Evolutionary conservation across 2,888 invertebrate genomes (phyloP), one percentile per base, ranked within the genome.

Genomic region (Strigamia crassipes): DNA sequence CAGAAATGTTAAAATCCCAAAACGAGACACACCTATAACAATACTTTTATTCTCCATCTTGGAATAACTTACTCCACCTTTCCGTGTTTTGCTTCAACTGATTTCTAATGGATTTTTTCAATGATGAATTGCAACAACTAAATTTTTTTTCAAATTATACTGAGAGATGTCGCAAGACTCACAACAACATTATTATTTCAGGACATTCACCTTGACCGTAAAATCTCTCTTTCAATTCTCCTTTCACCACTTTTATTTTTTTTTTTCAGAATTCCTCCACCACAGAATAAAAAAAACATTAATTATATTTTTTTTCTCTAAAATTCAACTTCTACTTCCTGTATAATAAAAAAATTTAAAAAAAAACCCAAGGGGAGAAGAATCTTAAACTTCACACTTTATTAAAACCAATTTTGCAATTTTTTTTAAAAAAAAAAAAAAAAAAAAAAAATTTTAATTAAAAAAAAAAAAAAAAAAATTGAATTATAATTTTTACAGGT

Each of bases 131-230:
- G 56, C 56, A 56, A 56, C 21, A 9, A 18, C 18, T 18, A 56
- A n/a, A 21, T 56, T 56, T 18, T 18, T 9, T 18, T 9, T 10
- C 2, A 38, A 38, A 10, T 27, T 27, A 27, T 27, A 3, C 27
- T 38, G 38, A 38, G 38, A 18, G 21, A n/a, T 56, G 18, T 18
- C 18, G 18, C 56, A n/a, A n/a, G n/a, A n/a, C n/a, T n/a, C n/a
- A n/a, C n/a, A 56, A 56, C 56, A 8, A 18, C 56, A 46, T 46
- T 21, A 56, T 56, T 56, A 56, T 56, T 56, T n/a, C 21, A 56
- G 56, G 56, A 56, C 56, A 56, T 56, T 56, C 56, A 56, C 56
- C 56, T 56, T 56, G 56, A 56, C 56, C 21, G 18, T 9, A 56
- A 56, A 56, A 56, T 56, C 18, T 56, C 21, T 8, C 21, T 56